These are phyloP conservation scores for Sylvia atricapilla DNA, from an alignment of 2,113 vertebrate species.

Conservation along the genomic window DNA sequence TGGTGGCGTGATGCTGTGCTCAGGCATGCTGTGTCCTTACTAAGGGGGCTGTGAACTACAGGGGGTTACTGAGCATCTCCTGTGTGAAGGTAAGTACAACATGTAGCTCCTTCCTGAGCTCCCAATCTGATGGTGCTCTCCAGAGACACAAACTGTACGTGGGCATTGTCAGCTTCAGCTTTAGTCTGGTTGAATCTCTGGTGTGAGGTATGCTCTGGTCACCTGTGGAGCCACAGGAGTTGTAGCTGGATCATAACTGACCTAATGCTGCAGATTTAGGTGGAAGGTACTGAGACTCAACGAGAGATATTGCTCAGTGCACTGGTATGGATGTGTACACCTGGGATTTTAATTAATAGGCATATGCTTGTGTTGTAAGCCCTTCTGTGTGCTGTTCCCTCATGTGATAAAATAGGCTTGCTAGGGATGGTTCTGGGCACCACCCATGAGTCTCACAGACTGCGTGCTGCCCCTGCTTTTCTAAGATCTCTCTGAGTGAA, in stretches of 20 bases:
- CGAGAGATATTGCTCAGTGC: background rate
- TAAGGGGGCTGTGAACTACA: background rate
- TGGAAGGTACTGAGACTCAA: background rate
- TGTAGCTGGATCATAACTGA: background rate
- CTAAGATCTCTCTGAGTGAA: background rate
- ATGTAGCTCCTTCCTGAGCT: background rate
- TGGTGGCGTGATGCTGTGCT: background rate
- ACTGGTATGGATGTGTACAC: background rate
- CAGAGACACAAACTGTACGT: accelerated
- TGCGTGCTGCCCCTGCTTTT: background rate
- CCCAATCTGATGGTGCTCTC: accelerated
- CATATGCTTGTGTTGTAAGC: background rate
- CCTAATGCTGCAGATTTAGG: accelerated
- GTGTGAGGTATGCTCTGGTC: accelerated
- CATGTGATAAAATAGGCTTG: background rate
- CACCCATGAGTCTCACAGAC: background rate
- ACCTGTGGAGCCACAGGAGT: background rate
- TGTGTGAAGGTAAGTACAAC: background rate
- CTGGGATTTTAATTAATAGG: background rate
- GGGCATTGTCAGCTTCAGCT: background rate
- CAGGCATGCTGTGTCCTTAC: background rate
- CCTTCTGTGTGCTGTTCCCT: background rate
- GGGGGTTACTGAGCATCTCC: background rate
- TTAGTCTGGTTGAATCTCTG: accelerated
- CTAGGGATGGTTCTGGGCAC: background rate